Evolutionary conservation across 1,140 invertebrate species (phyloP).

Genomic region (Chironomus tepperi): DNA sequence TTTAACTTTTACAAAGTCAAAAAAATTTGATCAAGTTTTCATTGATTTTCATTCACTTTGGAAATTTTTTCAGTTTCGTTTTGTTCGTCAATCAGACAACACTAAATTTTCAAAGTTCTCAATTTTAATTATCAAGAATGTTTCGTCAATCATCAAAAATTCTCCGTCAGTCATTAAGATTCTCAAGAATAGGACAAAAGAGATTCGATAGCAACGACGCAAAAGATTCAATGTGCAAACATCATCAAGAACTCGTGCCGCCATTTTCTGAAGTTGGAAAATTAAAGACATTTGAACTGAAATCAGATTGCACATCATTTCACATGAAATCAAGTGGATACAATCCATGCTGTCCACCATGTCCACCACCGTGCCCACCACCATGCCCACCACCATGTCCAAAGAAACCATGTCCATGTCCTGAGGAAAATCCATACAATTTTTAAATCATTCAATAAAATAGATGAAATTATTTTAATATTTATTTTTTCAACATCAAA

Average conservation of each 20-base stretch:
- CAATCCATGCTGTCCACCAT: not conserved
- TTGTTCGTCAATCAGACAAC: not conserved
- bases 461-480: too few relatives aligned
- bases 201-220: not conserved
- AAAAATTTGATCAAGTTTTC: not conserved
- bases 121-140: not conserved
- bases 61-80: not conserved
- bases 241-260: not conserved
- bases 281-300: slow-evolving; percentile 6
- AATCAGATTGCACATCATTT: slow-evolving; percentile 4
- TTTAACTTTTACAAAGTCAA: not conserved
- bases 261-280: not conserved
- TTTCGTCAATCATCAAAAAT: slow-evolving; percentile 16
- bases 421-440: not conserved
- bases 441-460: too few relatives aligned
- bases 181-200: not conserved
- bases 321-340: not conserved
- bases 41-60: not conserved
- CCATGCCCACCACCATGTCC: not conserved
- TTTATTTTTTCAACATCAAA: too few relatives aligned
- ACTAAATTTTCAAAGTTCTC: not conserved
- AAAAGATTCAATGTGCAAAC: not conserved
- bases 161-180: not conserved
- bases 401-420: not conserved
- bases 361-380: not conserved